Evolutionary conservation across 2,888 invertebrate genomes (phyloP), one percentile per base, ranked within the genome.

Genomic region (Odontothrips loti): DNA sequence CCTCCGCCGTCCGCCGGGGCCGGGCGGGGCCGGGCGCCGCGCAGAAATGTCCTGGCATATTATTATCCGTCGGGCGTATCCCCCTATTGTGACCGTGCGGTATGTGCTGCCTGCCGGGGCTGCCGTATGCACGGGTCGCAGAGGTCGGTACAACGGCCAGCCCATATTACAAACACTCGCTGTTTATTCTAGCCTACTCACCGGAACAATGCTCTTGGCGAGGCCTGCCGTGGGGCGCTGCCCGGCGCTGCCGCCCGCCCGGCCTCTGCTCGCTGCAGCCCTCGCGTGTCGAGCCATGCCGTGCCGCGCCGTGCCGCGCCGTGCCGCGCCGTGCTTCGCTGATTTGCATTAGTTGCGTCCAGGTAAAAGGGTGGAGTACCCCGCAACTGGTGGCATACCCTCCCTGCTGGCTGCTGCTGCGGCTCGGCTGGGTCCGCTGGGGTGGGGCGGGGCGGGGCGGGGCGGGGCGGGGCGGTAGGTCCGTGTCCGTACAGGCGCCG

Each of bases 181-280:
- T 75, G 68, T 27, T 75, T 75, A 75, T 75, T 23, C 68, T 27
- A 75, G 68, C 68, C 68, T 75, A 75, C 68, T 75, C 68, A 75
- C 68, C 68, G 68, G 68, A 75, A 75, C 68, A 75, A 75, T 75
- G 68, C 34, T 43, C 34, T 43, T 43, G 34, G 34, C 34, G 34
- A 43, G 34, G 34, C 68, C 68, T n/a, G 51, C 51, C 58, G n/a
- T n/a, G n/a, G 58, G 17, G 58, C 58, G 20, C 17, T 58, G n/a
- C 58, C 58, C 15, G 10, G 4, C 58, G n/a, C 58, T 6, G 58
- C 58, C 58, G 58, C 58, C 58, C 17, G 51, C 15, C 51, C 15
- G n/a, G 58, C 34, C 34, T 2, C 34, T 6, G 34, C 34, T 4
- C 34, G 3, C 34, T 43, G 34, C 34, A 43, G 34, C 34, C 2